These are phyloP conservation scores for Hyposmocoma kahamanoa DNA, from an alignment of 1,140 invertebrate genomes.

Conservation along the genomic window DNA sequence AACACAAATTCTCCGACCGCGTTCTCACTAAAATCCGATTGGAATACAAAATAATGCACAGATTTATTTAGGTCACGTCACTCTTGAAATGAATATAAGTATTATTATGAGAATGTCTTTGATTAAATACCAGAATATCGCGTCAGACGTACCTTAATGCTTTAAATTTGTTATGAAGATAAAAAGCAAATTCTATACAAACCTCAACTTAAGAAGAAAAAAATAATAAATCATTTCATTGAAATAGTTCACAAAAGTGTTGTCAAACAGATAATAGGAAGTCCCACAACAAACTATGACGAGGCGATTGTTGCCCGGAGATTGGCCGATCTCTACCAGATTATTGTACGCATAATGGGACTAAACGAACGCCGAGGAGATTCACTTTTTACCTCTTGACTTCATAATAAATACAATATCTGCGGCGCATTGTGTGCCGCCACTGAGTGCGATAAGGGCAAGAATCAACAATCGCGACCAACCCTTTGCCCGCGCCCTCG, in stretches of 20 bases:
- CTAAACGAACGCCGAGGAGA: conserved; percentile 39
- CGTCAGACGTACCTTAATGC: too few relatives aligned
- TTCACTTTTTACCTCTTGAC: conserved; percentile 44
- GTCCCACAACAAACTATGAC: conserved; percentile 35
- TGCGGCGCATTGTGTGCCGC: conserved; percentile 29
- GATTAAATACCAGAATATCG: too few relatives aligned
- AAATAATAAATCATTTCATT: conserved; percentile 51
- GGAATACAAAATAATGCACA: too few relatives aligned
- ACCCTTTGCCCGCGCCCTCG: conserved; percentile 31
- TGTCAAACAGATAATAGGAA: conserved; percentile 54
- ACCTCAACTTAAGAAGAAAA: neutral
- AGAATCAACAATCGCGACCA: conserved; percentile 30
- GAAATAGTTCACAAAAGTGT: conserved; percentile 34
- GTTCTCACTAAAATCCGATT: too few relatives aligned
- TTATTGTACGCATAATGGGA: conserved; percentile 47
- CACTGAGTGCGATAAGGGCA: conserved; percentile 34
- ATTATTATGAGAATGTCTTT: too few relatives aligned
- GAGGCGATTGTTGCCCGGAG: conserved; percentile 46
- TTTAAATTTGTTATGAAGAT: too few relatives aligned
- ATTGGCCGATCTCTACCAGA: conserved; percentile 60
- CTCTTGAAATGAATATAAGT: too few relatives aligned
- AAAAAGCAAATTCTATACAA: too few relatives aligned
- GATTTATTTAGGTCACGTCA: too few relatives aligned
- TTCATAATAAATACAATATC: conserved; percentile 38
- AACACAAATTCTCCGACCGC: too few relatives aligned